Percentiles rank a stretch among this genome's conserved stretches.
Conservation (phyloP, 2,888 invertebrate species). For the Megamerina dolium region DNA sequence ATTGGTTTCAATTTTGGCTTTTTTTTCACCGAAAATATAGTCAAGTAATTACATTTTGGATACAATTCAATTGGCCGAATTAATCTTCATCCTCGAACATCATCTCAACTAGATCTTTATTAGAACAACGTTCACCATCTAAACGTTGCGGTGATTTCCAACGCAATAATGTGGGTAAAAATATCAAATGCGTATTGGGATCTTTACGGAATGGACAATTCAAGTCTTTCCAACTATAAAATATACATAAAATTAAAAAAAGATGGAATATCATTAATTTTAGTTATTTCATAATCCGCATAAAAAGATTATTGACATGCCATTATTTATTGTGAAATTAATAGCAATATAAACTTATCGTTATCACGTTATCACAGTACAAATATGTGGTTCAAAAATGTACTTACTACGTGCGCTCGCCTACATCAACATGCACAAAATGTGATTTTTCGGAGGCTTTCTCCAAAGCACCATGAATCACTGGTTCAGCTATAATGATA, state of each 20-base stretch:
- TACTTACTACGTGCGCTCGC: conserved; percentile 68
- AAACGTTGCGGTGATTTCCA: conserved; percentile 75
- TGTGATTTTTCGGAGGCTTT: conserved; percentile 58
- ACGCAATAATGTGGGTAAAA: conserved; percentile 74
- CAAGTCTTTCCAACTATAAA: conserved; percentile 75
- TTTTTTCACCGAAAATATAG: not conserved
- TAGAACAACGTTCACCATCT: conserved; percentile 71
- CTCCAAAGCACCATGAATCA: conserved; percentile 62
- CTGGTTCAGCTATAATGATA: conserved; percentile 63
- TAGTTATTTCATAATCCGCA: too few relatives aligned
- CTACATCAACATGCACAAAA: conserved; percentile 73
- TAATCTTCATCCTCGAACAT: conserved; percentile 68
- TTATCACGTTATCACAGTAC: too few relatives aligned
- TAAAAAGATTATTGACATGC: too few relatives aligned
- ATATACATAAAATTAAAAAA: conserved; percentile 8
- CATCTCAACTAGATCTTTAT: conserved; percentile 70
- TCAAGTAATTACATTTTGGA: not conserved
- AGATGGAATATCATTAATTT: too few relatives aligned
- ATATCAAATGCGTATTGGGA: conserved; percentile 62
- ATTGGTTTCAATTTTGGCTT: too few relatives aligned
- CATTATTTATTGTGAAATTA: too few relatives aligned
- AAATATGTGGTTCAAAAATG: too few relatives aligned
- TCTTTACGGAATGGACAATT: conserved; percentile 78
- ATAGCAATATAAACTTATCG: too few relatives aligned
- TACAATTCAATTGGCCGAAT: conserved; percentile 3